Evolutionary conservation across 2,113 vertebrate species (phyloP), one percentile per base, ranked within the genome.

Genomic region (Callipepla squamata): DNA sequence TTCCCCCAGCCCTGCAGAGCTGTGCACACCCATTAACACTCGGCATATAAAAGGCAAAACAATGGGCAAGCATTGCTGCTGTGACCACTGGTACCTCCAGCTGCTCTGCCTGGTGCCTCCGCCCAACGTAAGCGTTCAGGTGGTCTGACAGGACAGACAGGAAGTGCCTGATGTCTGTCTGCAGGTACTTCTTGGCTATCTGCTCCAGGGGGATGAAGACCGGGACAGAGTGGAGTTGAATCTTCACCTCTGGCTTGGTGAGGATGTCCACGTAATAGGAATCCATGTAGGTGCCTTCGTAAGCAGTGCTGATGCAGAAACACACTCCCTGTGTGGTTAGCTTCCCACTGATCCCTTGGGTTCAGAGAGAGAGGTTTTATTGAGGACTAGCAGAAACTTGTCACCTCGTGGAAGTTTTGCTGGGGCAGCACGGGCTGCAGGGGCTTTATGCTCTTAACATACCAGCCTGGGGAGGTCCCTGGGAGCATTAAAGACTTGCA

Each of bases 31-130:
- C 5, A 0, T 28, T n/a, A 19, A 21, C 9, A 2, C 40, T 13
- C 5, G 30, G 17, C 5, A 47, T 7, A 2, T 4, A 11, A 7
- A 44, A 19, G 20, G 79, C 58, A 40, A 58, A 61, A 66, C 11
- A 53, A 25, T 0, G 2, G 13, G 19, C 7, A 34, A 57, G 12
- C 1, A 12, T 8, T 20, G 3, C 0, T 4, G 16, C 32, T 8
- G 36, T 1, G 15, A 34, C 22, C 38, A 32, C 30, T 2, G n/a
- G 57, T 97, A 98, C 98, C 97, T 98, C 96, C 18, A 98, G 83
- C 63, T 66, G 96, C n/a, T 98, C 96, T 17, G 95, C 97, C 92
- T 98, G 98, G 94, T 97, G 97, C 87, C 95, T 97, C 90, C 98
- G 96, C 22, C 97, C 92, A 1, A n/a, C 82, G 2, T 97, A 98